Base-by-base conservation (phyloP, 2,888 invertebrate genomes). In the Slavum lentiscoides region DNA sequence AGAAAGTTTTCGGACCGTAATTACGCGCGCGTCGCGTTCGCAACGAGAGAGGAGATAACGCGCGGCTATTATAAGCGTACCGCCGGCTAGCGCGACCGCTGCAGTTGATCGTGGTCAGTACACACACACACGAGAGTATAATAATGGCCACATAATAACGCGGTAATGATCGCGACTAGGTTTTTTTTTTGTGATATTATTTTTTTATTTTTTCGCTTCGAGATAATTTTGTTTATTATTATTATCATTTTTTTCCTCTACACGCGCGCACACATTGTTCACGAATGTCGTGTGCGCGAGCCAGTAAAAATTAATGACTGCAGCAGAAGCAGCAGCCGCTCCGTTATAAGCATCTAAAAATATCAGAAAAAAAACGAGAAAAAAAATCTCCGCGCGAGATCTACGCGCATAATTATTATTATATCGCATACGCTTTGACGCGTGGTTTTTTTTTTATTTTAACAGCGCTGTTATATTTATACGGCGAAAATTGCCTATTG, bases 211-310 rank as follows among this genome's bases (percentile, higher is more conserved):
- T 77, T 70, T 23, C 70, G 23, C 66, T 72, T 21, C 9, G 30
- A 80, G 72, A 70, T 72, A 72, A 72, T 80, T 80, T 80, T 80
- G 72, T 80, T 80, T 80, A 30, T 30, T 30, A 80, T 80, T 80
- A 80, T 72, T 55, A 64, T 70, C 72, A 70, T 75, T 75, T 72
- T 43, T 58, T n/a, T 23, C 23, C 8, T 19, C 2, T 37, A 37
- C 15, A 55, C 77, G 37, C 53, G 19, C 55, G 30, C 69, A 77
- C 59, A 75, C 62, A 70, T 70, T 64, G 70, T 80, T 80, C 61
- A 72, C n/a, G 39, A 70, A 80, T 80, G 66, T 80, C 80, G 80
- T 70, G 70, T 70, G 55, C 55, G 39, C 55, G 39, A 80, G 64
- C 72, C 72, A 58, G 70, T 80, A 64, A 80, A 64, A 72, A 72